Conservation (phyloP, 1,140 invertebrate genomes). For the Calliopsis andreniformis region DNA sequence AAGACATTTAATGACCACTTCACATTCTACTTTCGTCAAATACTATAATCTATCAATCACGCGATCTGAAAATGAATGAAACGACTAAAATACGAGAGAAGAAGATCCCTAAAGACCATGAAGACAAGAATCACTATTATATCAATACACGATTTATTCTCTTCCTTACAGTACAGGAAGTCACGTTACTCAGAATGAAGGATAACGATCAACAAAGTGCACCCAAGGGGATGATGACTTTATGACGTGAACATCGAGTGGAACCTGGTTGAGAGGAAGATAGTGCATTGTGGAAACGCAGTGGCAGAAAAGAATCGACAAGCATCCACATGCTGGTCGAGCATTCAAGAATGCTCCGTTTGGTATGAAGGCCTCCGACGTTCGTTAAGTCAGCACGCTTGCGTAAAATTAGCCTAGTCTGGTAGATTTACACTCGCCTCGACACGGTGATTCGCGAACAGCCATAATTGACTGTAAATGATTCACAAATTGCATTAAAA, state of each 20-base stretch:
- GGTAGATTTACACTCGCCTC: conserved; percentile 27
- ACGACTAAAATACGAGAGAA: too few species aligned
- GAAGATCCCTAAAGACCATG: too few species aligned
- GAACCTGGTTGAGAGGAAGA: neutral
- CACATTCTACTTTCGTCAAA: too few species aligned
- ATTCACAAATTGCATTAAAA: too few species aligned
- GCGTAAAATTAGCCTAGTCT: conserved; percentile 59
- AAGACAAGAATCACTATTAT: too few species aligned
- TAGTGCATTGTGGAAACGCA: neutral
- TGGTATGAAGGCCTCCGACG: conserved; percentile 67
- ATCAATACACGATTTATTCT: neutral
- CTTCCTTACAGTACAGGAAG: neutral
- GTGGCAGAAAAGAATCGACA: conserved; percentile 38
- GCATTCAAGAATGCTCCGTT: conserved; percentile 67
- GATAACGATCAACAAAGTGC: neutral
- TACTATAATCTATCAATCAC: too few species aligned
- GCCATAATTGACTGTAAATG: neutral
- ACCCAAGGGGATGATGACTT: neutral
- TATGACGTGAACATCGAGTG: neutral
- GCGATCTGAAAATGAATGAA: too few species aligned
- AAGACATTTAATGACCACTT: neutral
- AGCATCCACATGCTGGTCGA: conserved; percentile 26
- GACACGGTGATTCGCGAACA: conserved; percentile 4
- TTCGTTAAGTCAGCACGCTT: conserved; percentile 57
- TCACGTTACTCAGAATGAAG: neutral